Conservation (phyloP, 2,888 invertebrate species). For the Archaeoteleia sp. region DNA sequence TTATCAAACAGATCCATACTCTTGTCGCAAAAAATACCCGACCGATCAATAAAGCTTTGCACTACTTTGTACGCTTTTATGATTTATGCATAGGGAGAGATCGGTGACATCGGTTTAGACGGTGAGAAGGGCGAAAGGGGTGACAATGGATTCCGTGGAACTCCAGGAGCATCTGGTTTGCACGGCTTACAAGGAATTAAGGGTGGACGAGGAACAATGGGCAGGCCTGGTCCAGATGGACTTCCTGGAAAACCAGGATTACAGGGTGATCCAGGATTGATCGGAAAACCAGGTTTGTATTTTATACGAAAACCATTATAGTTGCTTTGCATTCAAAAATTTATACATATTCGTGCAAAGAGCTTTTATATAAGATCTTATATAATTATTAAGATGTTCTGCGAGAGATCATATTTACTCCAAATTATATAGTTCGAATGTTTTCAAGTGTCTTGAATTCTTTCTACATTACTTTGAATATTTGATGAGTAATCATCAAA, state of each 20-base stretch:
- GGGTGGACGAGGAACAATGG: conserved; percentile 76
- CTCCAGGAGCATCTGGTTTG: conserved; percentile 62
- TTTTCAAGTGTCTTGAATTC: too few relatives aligned
- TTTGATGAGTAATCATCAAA: too few relatives aligned
- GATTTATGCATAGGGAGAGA: conserved; percentile 63
- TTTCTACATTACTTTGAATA: too few relatives aligned
- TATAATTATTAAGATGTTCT: too few relatives aligned
- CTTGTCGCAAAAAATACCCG: too few relatives aligned
- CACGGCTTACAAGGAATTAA: conserved; percentile 76
- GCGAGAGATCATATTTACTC: too few relatives aligned
- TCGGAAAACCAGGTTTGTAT: conserved; percentile 76
- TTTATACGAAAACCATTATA: background rate
- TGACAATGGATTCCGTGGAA: conserved; percentile 73
- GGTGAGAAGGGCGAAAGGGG: conserved; percentile 81
- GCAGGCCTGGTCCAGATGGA: conserved; percentile 73
- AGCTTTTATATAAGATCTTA: too few relatives aligned
- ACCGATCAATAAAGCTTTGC: too few relatives aligned
- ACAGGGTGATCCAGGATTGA: conserved; percentile 75
- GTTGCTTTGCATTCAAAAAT: background rate
- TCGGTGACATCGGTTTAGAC: conserved; percentile 70
- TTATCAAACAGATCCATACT: background rate
- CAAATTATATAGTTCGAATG: too few relatives aligned
- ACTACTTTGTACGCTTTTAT: background rate
- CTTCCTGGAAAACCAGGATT: conserved; percentile 72
- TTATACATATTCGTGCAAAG: too few relatives aligned